These are phyloP conservation scores for Aptenodytes forsteri DNA, from an alignment of 2,113 vertebrate genomes.

Conservation along the genomic window DNA sequence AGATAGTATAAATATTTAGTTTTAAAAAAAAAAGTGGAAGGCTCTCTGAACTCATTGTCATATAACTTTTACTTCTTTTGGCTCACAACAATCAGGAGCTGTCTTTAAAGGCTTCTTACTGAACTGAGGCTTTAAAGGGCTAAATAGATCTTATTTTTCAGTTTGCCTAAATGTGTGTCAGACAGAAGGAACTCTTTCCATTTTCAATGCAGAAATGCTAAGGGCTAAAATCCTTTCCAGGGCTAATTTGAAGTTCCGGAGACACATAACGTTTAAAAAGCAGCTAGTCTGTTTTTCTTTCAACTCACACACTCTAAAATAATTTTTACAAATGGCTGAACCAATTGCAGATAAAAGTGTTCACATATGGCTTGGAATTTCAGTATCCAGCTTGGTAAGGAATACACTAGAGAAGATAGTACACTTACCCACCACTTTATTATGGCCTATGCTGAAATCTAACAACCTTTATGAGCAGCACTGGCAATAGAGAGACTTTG, in stretches of 20 bases:
- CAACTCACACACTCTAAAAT: neutral
- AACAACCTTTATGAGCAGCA: neutral
- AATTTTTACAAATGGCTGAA: neutral
- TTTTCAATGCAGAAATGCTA: conserved; percentile 14
- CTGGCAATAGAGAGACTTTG: neutral
- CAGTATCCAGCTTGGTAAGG: neutral
- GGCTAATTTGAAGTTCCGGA: neutral
- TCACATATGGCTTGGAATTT: neutral
- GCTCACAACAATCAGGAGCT: neutral
- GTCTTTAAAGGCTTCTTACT: conserved; percentile 9
- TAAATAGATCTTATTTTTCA: neutral
- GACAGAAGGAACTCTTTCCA: neutral
- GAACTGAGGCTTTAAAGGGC: conserved; percentile 50
- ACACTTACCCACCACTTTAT: neutral
- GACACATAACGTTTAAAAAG: neutral
- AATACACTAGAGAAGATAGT: neutral
- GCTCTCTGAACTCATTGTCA: neutral
- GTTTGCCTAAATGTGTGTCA: neutral
- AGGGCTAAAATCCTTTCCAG: conserved; percentile 57
- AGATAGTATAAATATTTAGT: neutral
- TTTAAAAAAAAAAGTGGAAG: neutral
- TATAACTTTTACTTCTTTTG: neutral
- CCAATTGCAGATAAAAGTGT: neutral
- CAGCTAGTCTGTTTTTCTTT: neutral
- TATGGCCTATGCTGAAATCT: neutral